phyloP scores from a whole-genome alignment of 2,888 invertebrate genomes.

The Acanthococcus lagerstroemiae region DNA sequence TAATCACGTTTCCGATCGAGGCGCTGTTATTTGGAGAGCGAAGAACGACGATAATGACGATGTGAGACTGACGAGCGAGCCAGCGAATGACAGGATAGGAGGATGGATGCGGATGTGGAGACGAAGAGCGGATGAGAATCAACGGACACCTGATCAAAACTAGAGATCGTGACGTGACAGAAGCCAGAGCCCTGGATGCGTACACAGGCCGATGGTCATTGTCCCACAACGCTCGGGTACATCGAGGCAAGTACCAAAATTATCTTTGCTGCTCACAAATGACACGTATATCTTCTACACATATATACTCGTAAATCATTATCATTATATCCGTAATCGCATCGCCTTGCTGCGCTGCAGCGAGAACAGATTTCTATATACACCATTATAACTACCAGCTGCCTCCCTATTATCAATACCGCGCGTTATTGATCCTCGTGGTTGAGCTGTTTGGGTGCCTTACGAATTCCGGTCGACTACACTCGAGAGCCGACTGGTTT shows the following conservation, averaged over 20 bases:
- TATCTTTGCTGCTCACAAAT: conserved; percentile 7
- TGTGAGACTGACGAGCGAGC: conserved; percentile 7
- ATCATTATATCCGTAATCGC: conserved; percentile 25
- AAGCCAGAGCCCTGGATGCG: neutral
- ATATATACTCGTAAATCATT: conserved; percentile 23
- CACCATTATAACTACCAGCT: neutral
- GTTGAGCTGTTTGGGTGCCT: neutral
- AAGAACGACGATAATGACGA: conserved; percentile 9
- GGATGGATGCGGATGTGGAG: neutral
- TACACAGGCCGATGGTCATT: conserved; percentile 9
- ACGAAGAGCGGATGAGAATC: neutral
- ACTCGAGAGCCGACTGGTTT: neutral
- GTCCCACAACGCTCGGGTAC: neutral
- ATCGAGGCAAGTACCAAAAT: neutral
- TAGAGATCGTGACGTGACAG: conserved; percentile 28
- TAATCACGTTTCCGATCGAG: conserved; percentile 15
- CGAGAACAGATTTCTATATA: neutral
- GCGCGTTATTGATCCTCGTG: neutral
- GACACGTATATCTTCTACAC: conserved; percentile 9
- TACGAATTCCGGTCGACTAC: neutral
- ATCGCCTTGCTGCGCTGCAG: neutral
- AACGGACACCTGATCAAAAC: conserved; percentile 27
- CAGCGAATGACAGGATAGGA: neutral
- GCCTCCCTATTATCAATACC: neutral
- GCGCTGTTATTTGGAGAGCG: conserved; percentile 6